Conservation (phyloP, 2,888 invertebrate species). For the Conomelus anceps region DNA sequence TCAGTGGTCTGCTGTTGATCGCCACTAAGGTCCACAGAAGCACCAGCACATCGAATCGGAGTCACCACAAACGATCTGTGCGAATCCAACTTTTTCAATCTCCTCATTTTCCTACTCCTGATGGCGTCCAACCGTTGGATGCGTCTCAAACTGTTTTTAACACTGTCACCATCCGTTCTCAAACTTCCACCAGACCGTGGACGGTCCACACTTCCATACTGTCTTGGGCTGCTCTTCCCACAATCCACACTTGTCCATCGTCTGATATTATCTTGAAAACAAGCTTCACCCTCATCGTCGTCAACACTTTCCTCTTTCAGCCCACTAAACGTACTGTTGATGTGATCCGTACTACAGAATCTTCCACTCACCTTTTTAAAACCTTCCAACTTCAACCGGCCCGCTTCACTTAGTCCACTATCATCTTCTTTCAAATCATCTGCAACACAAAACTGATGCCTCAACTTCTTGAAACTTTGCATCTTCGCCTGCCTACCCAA, state of each 20-base stretch:
- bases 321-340: background rate
- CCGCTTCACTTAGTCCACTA: background rate
- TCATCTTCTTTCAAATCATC: background rate
- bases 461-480: background rate
- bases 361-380: background rate
- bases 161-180: background rate
- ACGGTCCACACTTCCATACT: background rate
- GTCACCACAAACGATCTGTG: conserved; percentile 33
- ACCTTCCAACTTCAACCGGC: background rate
- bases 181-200: background rate
- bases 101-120: conserved; percentile 32
- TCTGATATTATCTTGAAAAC: conserved; percentile 15
- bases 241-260: conserved; percentile 31
- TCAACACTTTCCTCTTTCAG: background rate
- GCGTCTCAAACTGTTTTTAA: background rate
- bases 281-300: background rate
- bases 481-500: conserved; percentile 22
- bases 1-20: background rate
- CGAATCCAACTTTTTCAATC: conserved; percentile 33
- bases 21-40: background rate
- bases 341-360: background rate
- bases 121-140: conserved; percentile 25
- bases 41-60: conserved; percentile 23
- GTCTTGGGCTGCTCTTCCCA: background rate
- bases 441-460: background rate